These are phyloP conservation scores for Himantopus leucocephalus DNA, from an alignment of 2,113 vertebrate genomes.

Conservation along the genomic window DNA sequence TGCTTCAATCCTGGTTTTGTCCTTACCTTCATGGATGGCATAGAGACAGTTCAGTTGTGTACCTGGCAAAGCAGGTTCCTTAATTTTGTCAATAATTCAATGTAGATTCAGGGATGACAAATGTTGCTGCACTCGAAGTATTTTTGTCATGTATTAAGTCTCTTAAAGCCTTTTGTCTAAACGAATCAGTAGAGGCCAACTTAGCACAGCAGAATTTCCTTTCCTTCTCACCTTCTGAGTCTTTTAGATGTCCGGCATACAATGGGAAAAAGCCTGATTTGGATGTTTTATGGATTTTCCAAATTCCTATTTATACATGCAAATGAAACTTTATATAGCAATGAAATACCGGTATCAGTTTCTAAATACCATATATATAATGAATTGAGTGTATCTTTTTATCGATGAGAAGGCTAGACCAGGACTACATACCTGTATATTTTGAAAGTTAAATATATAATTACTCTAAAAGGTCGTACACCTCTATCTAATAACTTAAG, in stretches of 20 bases:
- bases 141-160: conserved; percentile 4
- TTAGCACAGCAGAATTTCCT: not conserved
- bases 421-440: conserved; percentile 45
- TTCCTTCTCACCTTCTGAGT: not conserved
- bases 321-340: conserved; percentile 28
- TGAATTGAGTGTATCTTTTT: conserved; percentile 51
- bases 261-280: conserved; percentile 15
- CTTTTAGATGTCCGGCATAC: conserved; percentile 3
- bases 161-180: conserved; percentile 53
- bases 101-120: conserved; percentile 53
- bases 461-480: conserved; percentile 34
- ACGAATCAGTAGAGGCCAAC: not conserved
- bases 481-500: conserved; percentile 44
- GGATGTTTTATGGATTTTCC: conserved; percentile 33
- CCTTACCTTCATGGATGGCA: not conserved
- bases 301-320: conserved; percentile 49
- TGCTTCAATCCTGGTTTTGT: not conserved
- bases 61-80: conserved; percentile 54
- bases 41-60: not conserved
- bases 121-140: conserved; percentile 47
- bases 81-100: not conserved
- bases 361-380: conserved; percentile 13
- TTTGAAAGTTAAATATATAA: conserved; percentile 37
- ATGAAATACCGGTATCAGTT: conserved; percentile 26
- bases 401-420: not conserved